Evolutionary conservation across 2,797 vertebrate species (phyloP).

Genomic region (Dryobates pubescens): DNA sequence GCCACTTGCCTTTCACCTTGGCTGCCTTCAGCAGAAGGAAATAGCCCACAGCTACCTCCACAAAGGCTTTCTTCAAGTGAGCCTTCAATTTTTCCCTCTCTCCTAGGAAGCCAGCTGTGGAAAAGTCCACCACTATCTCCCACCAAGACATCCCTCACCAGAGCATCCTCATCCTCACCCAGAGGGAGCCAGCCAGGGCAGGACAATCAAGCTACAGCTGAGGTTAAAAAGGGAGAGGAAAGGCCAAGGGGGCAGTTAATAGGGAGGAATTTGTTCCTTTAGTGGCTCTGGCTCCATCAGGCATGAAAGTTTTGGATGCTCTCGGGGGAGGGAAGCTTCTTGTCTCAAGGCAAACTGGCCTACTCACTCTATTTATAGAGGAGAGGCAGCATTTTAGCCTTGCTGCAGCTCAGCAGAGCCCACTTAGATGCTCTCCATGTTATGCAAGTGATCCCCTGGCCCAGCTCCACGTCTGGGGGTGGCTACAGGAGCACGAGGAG

Average conservation of each 20-base stretch:
- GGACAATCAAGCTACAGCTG: not conserved
- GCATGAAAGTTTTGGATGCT: slow-evolving; percentile 12
- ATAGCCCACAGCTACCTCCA: not conserved
- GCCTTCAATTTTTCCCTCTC: not conserved
- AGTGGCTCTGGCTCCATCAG: not conserved
- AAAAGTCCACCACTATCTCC: not conserved
- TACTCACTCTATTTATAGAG: slow-evolving; percentile 53
- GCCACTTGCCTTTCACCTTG: accelerated
- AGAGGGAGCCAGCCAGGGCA: not conserved
- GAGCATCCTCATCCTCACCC: not conserved
- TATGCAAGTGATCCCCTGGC: slow-evolving; percentile 1
- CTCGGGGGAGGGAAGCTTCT: slow-evolving; percentile 19
- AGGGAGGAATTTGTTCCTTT: not conserved
- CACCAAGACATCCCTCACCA: not conserved
- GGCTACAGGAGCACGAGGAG: not conserved
- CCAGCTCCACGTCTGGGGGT: not conserved
- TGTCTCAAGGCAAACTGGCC: slow-evolving; percentile 54
- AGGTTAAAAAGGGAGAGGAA: not conserved
- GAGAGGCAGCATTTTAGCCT: slow-evolving; percentile 36
- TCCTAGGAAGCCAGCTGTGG: not conserved
- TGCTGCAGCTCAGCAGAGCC: slow-evolving; percentile 21
- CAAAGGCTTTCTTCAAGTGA: not conserved
- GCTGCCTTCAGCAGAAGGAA: not conserved
- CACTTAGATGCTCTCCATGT: not conserved
- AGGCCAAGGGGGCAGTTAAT: not conserved